Percentiles rank a stretch among this genome's conserved stretches.
Evolutionary conservation across 2,113 vertebrate genomes (phyloP).

Genomic region (Halcyon malimbica): DNA sequence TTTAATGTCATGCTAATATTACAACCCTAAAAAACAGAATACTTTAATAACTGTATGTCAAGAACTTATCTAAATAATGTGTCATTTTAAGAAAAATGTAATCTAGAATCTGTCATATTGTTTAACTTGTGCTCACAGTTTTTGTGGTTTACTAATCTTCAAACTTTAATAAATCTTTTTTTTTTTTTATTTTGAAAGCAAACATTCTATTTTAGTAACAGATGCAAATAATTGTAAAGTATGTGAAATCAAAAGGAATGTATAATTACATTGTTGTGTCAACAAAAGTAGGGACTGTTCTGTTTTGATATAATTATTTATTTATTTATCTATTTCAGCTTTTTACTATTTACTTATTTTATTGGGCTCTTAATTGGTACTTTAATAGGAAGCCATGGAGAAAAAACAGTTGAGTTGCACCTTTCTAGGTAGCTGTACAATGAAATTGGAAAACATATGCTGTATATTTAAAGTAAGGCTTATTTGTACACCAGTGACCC

Average conservation of each 20-base stretch:
- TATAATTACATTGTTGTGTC: background rate
- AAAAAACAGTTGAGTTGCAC: background rate
- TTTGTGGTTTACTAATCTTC: background rate
- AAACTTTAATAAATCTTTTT: background rate
- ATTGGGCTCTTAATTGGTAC: background rate
- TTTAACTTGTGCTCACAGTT: background rate
- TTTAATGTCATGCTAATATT: background rate
- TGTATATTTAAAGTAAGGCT: background rate
- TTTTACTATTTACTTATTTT: background rate
- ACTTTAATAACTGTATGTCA: background rate
- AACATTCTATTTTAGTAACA: background rate
- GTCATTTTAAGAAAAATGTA: background rate
- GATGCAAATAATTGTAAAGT: background rate
- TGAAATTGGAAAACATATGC: background rate
- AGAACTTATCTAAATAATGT: background rate
- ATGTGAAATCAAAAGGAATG: background rate
- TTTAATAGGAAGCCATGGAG: background rate
- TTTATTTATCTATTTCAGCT: background rate
- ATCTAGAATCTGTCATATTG: background rate
- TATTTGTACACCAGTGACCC: background rate
- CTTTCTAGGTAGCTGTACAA: background rate
- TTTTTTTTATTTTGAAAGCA: background rate
- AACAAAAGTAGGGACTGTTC: background rate
- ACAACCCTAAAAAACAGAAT: background rate
- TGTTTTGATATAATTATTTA: background rate